These are phyloP conservation scores for Sitophilus oryzae DNA, from an alignment of 1,140 invertebrate species.

Conservation along the genomic window DNA sequence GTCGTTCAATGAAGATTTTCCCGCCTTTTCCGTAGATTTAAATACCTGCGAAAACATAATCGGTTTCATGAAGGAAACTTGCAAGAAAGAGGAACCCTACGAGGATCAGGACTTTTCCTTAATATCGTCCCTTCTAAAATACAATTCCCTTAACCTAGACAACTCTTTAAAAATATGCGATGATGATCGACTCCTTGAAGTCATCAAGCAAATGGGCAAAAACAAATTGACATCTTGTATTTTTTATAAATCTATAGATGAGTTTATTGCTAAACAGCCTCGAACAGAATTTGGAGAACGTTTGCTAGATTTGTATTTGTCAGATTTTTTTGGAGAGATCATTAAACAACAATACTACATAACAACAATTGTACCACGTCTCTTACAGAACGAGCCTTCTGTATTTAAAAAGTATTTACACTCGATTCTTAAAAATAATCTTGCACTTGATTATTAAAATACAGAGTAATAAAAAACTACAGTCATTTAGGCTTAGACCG, in stretches of 20 bases:
- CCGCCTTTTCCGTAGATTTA: not conserved
- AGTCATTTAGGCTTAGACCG: slow-evolving; percentile 14
- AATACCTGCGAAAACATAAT: not conserved
- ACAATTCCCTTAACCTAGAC: not conserved
- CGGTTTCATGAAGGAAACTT: not conserved
- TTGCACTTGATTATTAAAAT: not conserved
- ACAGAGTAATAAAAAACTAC: slow-evolving; percentile 6
- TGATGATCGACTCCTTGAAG: not conserved
- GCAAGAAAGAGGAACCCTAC: not conserved
- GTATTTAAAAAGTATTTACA: slow-evolving; percentile 4
- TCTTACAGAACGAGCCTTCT: slow-evolving; percentile 4
- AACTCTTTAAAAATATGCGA: not conserved
- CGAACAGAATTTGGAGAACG: slow-evolving; percentile 1
- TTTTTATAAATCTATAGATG: not conserved
- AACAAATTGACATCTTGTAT: not conserved
- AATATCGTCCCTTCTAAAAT: not conserved
- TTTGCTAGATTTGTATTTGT: slow-evolving; percentile 5
- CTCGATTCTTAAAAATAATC: not conserved
- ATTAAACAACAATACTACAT: not conserved
- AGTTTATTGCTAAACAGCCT: slow-evolving; percentile 5
- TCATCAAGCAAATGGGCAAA: not conserved
- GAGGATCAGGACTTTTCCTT: not conserved
- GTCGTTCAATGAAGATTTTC: no score
- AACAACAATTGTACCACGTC: no score
- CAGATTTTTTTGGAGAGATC: not conserved